These are phyloP conservation scores for Beroe ovata DNA, from an alignment of 37 sponge, comb jelly and placozoan species.

Conservation along the genomic window DNA sequence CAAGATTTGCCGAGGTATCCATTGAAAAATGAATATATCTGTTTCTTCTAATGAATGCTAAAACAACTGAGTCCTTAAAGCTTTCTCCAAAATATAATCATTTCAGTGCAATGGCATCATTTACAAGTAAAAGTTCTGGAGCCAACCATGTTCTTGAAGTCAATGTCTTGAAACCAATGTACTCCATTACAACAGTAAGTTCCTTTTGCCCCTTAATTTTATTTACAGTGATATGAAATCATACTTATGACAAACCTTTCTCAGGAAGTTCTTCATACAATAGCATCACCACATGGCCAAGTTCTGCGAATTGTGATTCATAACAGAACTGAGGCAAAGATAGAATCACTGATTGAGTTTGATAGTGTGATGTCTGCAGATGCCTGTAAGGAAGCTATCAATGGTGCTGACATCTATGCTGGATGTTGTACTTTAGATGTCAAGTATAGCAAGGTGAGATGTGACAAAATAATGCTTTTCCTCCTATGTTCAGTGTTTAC, in stretches of 20 bases:
- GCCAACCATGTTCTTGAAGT: slow-evolving; percentile 62
- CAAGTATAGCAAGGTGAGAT: slow-evolving; percentile 16
- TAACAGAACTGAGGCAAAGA: slow-evolving; percentile 40
- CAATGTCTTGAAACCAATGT: slow-evolving; percentile 55
- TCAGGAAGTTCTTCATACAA: slow-evolving; percentile 58
- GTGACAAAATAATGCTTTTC: no score
- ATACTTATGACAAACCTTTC: no score
- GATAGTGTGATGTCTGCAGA: slow-evolving; percentile 43
- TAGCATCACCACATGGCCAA: slow-evolving; percentile 36
- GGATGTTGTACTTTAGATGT: slow-evolving; percentile 64
- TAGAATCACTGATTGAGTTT: slow-evolving; percentile 63
- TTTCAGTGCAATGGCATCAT: slow-evolving; percentile 54
- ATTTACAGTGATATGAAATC: no score
- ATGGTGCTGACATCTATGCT: slow-evolving; percentile 63
- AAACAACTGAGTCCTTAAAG: neutral
- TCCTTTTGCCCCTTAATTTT: no score
- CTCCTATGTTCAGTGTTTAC: no score
- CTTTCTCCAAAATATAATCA: neutral
- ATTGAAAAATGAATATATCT: no score
- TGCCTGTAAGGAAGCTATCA: slow-evolving; percentile 32
- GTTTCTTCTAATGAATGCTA: no score
- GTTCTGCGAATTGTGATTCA: slow-evolving; percentile 38
- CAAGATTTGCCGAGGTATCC: slow-evolving; percentile 52
- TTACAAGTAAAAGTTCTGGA: neutral
- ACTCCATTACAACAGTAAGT: slow-evolving; percentile 55